These are phyloP conservation scores for Timema cristinae DNA, from an alignment of 2,888 invertebrate species.

Conservation along the genomic window DNA sequence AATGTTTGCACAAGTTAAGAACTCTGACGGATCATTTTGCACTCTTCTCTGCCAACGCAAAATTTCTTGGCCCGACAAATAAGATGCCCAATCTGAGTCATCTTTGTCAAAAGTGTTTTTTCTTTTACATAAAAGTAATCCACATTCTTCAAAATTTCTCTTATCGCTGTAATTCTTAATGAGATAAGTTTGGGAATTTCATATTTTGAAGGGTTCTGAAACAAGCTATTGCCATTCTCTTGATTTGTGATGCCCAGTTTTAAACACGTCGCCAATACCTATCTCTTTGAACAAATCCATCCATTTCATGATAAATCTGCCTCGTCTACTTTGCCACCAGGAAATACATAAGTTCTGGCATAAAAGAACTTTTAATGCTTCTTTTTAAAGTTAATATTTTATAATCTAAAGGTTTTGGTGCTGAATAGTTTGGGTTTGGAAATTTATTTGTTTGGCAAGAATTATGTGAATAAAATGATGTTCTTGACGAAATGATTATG, in stretches of 20 bases:
- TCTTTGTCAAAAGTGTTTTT: slow-evolving; percentile 3
- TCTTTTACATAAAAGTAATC: slow-evolving; percentile 64
- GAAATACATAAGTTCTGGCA: slow-evolving; percentile 84
- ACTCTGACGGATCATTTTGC: slow-evolving; percentile 58
- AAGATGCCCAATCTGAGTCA: slow-evolving; percentile 42
- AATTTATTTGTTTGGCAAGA: neutral
- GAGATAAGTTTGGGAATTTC: slow-evolving; percentile 49
- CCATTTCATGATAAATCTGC: slow-evolving; percentile 69
- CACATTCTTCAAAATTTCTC: slow-evolving; percentile 89
- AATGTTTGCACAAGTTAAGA: slow-evolving; percentile 64
- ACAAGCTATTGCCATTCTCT: too few relatives aligned
- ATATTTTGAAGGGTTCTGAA: slow-evolving; percentile 12
- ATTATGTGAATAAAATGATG: slow-evolving; percentile 9
- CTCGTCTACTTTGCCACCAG: slow-evolving; percentile 73
- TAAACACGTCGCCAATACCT: neutral
- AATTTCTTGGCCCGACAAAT: slow-evolving; percentile 53
- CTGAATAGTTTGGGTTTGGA: neutral
- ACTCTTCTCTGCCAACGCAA: slow-evolving; percentile 62
- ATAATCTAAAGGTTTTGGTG: slow-evolving; percentile 16
- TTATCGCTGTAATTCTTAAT: slow-evolving; percentile 75
- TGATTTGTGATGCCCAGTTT: too few relatives aligned
- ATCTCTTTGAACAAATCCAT: slow-evolving; percentile 52
- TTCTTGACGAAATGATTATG: slow-evolving; percentile 26
- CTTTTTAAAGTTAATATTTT: slow-evolving; percentile 51
- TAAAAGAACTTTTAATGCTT: slow-evolving; percentile 62